Conservation (phyloP, 2,888 invertebrate genomes). For the Tiliacea aurago region DNA sequence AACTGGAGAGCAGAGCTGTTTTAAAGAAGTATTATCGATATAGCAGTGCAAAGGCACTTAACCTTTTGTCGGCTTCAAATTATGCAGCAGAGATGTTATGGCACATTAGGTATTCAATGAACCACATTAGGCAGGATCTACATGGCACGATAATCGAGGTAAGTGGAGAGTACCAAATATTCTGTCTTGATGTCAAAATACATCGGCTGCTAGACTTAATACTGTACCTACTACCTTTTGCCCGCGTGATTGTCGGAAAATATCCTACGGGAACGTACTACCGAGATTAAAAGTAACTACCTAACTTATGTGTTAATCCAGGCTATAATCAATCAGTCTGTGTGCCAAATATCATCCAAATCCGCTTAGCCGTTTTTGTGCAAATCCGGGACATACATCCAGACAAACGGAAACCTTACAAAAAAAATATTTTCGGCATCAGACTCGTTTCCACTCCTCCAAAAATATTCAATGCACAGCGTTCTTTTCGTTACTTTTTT, state of each 20-base stretch:
- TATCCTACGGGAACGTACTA: too few species aligned
- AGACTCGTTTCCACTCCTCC: too few species aligned
- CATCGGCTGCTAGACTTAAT: too few species aligned
- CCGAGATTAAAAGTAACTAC: too few species aligned
- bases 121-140: background rate
- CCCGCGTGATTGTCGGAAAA: too few species aligned
- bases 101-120: background rate
- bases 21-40: background rate
- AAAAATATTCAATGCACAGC: too few species aligned
- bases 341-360: background rate
- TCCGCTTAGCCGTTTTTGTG: background rate
- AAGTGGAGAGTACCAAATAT: background rate
- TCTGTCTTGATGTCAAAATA: background rate
- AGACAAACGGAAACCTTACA: background rate
- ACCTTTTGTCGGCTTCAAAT: slow-evolving; percentile 1
- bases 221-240: too few species aligned
- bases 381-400: background rate
- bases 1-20: background rate
- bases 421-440: too few species aligned
- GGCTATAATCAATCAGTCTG: too few species aligned
- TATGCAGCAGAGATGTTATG: background rate
- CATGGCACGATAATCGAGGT: too few species aligned
- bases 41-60: background rate
- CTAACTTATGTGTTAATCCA: too few species aligned
- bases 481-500: too few species aligned